Evolutionary conservation across 2,797 vertebrate species (phyloP).

Genomic region (Enteromius viviparus): DNA sequence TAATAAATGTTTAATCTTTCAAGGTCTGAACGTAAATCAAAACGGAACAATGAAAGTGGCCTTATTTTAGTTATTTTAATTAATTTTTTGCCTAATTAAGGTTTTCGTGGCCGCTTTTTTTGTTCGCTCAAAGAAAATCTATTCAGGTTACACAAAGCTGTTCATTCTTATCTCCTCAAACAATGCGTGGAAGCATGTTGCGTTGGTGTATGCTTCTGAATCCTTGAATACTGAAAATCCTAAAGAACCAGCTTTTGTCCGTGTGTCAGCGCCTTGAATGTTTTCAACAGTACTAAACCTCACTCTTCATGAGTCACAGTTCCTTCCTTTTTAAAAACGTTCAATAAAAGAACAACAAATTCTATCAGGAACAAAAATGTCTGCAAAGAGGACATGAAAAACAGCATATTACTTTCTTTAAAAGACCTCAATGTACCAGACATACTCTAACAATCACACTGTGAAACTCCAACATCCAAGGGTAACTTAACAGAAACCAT

Average conservation of each 20-base stretch:
- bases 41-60: slow-evolving; percentile 9
- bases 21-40: slow-evolving; percentile 13
- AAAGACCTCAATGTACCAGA: slow-evolving; percentile 1
- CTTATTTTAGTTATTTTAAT: neutral
- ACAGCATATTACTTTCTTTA: neutral
- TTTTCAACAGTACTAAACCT: slow-evolving; percentile 29
- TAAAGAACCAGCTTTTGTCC: slow-evolving; percentile 37
- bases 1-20: slow-evolving; percentile 30
- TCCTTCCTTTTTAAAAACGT: neutral
- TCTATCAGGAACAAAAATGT: slow-evolving; percentile 16
- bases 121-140: slow-evolving; percentile 33
- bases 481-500: neutral
- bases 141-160: slow-evolving; percentile 41
- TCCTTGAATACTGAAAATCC: slow-evolving; percentile 24
- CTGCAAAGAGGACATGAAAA: neutral
- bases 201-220: slow-evolving; percentile 25
- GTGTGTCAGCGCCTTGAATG: slow-evolving; percentile 22
- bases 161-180: slow-evolving; percentile 30
- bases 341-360: slow-evolving; percentile 25
- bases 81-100: slow-evolving; percentile 18
- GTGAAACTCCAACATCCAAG: neutral
- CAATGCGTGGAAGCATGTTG: slow-evolving; percentile 47
- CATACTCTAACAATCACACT: neutral
- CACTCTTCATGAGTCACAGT: slow-evolving; percentile 8
- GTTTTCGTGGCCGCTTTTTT: slow-evolving; percentile 12